Base-by-base conservation (phyloP, 1,140 invertebrate species). In the Caerostris darwini region DNA sequence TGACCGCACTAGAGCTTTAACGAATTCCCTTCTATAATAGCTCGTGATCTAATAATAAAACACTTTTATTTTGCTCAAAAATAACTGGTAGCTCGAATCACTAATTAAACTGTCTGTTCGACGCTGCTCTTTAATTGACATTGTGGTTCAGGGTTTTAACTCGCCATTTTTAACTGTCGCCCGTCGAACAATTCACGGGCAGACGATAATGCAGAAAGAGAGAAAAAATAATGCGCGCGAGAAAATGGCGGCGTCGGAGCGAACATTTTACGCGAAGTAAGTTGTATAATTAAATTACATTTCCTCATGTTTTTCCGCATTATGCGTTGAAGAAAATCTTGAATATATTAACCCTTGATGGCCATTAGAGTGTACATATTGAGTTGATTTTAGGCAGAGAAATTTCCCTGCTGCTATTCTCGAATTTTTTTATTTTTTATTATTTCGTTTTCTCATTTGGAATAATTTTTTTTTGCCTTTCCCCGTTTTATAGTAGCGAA, bases 161-260 rank as follows among this genome's bases (percentile, higher is more conserved):
- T 93, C 91, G 91, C 91, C 91, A 87, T 93, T 93, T 93, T 93
- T 93, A 93, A 93, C 82, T 93, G 91, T 93, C 91, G 91, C 91
- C 82, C 61, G 85, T 85, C 81, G 77, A 64, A 85, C 90, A 92
- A 90, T 90, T 90, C 89, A 90, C 56, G 69, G 71, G 89, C 89
- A 90, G 89, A 90, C 71, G 89, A 90, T 90, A 90, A 90, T 90
- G 57, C 50, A n/a, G 12, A n/a, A 69, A 8, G 7, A 5, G 3
- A 7, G 8, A 19, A 54, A 14, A 69, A 54, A 69, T 7, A n/a
- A 53, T 71, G 53, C n/a, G 12, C 17, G 77, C 59, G 53, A 81
- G 81, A 93, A 93, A 93, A 93, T 93, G 61, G 82, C 54, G 58
- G 54, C 91, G 81, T 93, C 87, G 61, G 56, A 93, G 91, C 82